These are phyloP conservation scores for Illadopsis cleaveri DNA, from an alignment of 2,113 vertebrate species.

Conservation along the genomic window DNA sequence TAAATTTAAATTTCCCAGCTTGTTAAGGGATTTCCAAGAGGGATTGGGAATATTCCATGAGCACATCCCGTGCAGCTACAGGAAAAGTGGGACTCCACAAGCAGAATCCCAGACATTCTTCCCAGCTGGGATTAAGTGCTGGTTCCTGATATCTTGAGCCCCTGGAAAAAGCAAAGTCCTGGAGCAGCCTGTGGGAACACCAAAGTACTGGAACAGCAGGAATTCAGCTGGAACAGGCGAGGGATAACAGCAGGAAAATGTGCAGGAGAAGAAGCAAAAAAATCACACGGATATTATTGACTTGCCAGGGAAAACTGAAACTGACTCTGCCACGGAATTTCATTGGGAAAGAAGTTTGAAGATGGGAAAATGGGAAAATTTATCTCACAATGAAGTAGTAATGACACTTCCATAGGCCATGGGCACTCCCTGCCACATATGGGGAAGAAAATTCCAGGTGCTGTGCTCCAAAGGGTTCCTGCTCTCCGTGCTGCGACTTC, in stretches of 20 bases:
- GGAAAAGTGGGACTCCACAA: too few species aligned
- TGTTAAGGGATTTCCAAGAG: neutral
- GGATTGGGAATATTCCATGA: neutral
- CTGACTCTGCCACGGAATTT: neutral
- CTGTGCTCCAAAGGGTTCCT: neutral
- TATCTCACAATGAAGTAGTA: neutral
- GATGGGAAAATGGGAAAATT: neutral
- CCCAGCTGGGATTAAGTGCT: neutral
- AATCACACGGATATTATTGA: rapidly evolving
- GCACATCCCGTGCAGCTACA: neutral
- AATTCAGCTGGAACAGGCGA: neutral
- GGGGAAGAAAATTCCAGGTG: neutral
- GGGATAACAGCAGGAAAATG: neutral
- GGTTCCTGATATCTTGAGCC: neutral
- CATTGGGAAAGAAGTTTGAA: neutral
- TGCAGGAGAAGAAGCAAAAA: neutral
- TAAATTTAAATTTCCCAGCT: neutral
- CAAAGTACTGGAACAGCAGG: neutral
- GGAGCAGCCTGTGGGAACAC: neutral
- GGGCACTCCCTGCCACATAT: neutral
- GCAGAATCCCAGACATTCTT: neutral
- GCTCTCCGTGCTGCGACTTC: neutral
- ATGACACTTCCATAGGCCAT: rapidly evolving
- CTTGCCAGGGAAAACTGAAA: neutral
- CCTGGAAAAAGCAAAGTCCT: neutral